Evolutionary conservation across 2,888 invertebrate species (phyloP), one percentile per base, ranked within the genome.

Genomic region (Encarsia formosa): DNA sequence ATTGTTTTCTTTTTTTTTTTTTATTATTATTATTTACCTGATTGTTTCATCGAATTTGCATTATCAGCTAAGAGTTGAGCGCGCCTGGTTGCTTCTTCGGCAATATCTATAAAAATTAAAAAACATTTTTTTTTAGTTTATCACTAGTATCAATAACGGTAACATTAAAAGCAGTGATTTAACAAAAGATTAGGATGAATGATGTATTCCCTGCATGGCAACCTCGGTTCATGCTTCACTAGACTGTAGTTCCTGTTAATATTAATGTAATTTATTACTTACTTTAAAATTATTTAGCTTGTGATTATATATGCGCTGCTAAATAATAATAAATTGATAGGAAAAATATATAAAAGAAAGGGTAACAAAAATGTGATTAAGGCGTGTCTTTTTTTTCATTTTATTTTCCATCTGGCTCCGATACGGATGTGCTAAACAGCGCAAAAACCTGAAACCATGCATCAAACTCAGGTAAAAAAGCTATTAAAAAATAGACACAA

Each of bases 81-180:
- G 39, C 71, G 66, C 60, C 66, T 70, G n/a, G 67, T 62, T 18
- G 73, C 73, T 52, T 73, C 73, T 55, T 74, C 71, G 38, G 71
- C 73, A 40, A 74, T 66, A 63, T 74, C 73, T 74, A 72, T 51
- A 73, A 72, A 57, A 42, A 40, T 59, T 19, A 57, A 64, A 54
- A 16, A 52, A 45, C 5, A n/a, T 15, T n/a, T n/a, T n/a, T n/a
- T n/a, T 32, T 49, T 18, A 55, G 16, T 37, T 31, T 46, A 24
- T 31, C 15, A 29, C 31, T 41, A 16, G 59, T 26, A 59, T 57
- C 53, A 49, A 56, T 57, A 49, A 37, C 22, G 41, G 22, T 44
- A 61, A 73, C 73, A 73, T 70, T 65, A 52, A 73, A 73, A 73
- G 73, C 73, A 68, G 67, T 73, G 73, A 73, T 65, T 66, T 63